Conservation (phyloP, 2,888 invertebrate genomes). For the Philereme transversata region DNA sequence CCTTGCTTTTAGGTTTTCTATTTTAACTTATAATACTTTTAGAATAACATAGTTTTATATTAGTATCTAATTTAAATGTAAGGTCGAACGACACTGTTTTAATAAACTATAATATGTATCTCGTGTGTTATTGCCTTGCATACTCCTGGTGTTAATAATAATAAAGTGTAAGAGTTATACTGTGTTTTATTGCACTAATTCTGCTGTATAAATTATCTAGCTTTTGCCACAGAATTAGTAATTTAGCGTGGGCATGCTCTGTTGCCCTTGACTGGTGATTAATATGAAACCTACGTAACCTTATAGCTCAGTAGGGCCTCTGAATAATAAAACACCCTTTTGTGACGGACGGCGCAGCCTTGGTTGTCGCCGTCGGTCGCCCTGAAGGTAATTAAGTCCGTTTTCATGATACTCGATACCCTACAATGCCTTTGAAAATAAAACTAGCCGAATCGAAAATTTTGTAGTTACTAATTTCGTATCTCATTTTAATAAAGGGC, state of each 20-base stretch:
- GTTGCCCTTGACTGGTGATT: slow-evolving; percentile 39
- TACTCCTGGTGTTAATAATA: slow-evolving; percentile 64
- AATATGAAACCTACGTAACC: slow-evolving; percentile 40
- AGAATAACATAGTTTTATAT: slow-evolving; percentile 54
- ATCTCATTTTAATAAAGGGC: no score
- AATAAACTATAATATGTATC: slow-evolving; percentile 60
- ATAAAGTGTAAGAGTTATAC: slow-evolving; percentile 62
- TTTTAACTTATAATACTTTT: slow-evolving; percentile 52
- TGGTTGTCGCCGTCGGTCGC: slow-evolving; percentile 30
- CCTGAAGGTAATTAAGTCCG: slow-evolving; percentile 28
- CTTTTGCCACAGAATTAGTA: slow-evolving; percentile 36
- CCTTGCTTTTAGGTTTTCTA: slow-evolving; percentile 54
- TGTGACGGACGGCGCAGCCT: slow-evolving; percentile 29
- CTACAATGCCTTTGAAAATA: background rate
- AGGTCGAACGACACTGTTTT: slow-evolving; percentile 45
- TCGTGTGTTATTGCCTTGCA: slow-evolving; percentile 51
- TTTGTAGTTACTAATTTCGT: no score
- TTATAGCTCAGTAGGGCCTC: slow-evolving; percentile 33
- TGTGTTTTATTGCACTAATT: slow-evolving; percentile 70
- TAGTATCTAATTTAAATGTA: slow-evolving; percentile 53
- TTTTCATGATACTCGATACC: slow-evolving; percentile 20
- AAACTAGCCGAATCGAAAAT: no score
- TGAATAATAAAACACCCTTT: slow-evolving; percentile 38
- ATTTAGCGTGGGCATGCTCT: slow-evolving; percentile 36
- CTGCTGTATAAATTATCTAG: slow-evolving; percentile 53